phyloP scores from a whole-genome alignment of 64 coral and sea anemone genomes.

The Pocillopora damicornis region DNA sequence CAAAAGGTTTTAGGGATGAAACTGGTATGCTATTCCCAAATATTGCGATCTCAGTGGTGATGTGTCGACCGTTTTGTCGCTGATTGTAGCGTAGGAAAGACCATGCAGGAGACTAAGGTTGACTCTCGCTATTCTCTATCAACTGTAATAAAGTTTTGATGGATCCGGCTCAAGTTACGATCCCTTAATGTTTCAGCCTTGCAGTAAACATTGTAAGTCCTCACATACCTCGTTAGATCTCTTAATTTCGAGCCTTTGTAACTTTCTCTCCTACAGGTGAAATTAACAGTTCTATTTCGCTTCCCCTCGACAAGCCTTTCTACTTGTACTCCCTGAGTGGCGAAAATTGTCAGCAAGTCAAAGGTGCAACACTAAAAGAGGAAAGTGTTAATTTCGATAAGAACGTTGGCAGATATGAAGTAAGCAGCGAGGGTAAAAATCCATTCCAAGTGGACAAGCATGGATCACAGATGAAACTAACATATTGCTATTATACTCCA shows the following conservation, averaged over 20 bases:
- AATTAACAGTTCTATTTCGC: conserved; percentile 9
- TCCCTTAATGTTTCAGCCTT: no score
- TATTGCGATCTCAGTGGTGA: no score
- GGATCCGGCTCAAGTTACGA: no score
- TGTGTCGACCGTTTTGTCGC: no score
- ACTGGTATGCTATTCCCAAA: no score
- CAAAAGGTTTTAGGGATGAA: no score
- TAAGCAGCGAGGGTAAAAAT: conserved; percentile 8
- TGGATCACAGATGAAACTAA: conserved; percentile 47
- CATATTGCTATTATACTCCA: conserved; percentile 72
- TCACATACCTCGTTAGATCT: no score
- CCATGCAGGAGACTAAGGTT: no score
- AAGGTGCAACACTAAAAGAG: conserved; percentile 65
- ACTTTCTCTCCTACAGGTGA: conserved; percentile 14
- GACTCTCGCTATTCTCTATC: no score
- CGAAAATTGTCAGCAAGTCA: conserved; percentile 65
- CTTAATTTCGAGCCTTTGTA: background rate
- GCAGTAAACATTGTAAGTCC: no score
- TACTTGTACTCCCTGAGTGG: conserved; percentile 75
- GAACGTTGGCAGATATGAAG: conserved; percentile 42
- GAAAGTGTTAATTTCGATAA: conserved; percentile 64
- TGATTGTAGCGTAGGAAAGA: no score
- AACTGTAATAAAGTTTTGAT: no score
- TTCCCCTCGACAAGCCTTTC: conserved; percentile 72
- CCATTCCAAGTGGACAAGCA: conserved; percentile 32